phyloP scores from a whole-genome alignment of 2,888 invertebrate genomes.

The Cataglyphis albicans region DNA sequence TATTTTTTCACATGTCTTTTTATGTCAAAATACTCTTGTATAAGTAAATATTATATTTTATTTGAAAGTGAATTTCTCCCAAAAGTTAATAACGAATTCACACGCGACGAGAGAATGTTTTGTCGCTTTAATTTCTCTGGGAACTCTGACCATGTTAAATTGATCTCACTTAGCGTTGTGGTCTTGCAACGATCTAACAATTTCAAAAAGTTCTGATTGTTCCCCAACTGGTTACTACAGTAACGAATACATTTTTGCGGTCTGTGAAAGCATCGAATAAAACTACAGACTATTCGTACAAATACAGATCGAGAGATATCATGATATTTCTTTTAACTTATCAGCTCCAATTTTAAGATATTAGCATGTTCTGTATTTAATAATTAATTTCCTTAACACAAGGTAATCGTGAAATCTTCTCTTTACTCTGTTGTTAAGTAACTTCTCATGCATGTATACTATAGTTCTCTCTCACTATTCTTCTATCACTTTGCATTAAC shows the following conservation, averaged over 20 bases:
- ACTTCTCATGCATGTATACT: neutral
- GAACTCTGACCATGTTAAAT: conserved; percentile 12
- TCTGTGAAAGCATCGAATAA: neutral
- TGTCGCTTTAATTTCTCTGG: conserved; percentile 8
- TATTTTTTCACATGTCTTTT: neutral
- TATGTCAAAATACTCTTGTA: neutral
- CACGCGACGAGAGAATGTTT: neutral
- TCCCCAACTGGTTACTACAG: neutral
- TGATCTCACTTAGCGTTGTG: neutral
- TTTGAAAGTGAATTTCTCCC: neutral
- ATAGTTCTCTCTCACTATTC: too few species aligned
- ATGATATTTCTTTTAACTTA: neutral
- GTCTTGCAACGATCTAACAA: conserved; percentile 27
- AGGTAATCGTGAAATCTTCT: neutral
- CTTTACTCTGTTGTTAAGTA: neutral
- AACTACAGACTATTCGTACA: neutral
- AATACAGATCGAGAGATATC: neutral
- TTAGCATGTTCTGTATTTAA: neutral
- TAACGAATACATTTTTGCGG: neutral
- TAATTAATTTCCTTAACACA: neutral
- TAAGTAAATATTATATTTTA: conserved; percentile 3
- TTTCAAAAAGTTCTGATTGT: conserved; percentile 20
- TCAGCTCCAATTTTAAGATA: conserved; percentile 3
- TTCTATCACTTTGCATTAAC: neutral
- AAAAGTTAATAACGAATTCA: neutral